Base-by-base conservation (phyloP, 2,888 invertebrate species). In the Volucella zonaria region DNA sequence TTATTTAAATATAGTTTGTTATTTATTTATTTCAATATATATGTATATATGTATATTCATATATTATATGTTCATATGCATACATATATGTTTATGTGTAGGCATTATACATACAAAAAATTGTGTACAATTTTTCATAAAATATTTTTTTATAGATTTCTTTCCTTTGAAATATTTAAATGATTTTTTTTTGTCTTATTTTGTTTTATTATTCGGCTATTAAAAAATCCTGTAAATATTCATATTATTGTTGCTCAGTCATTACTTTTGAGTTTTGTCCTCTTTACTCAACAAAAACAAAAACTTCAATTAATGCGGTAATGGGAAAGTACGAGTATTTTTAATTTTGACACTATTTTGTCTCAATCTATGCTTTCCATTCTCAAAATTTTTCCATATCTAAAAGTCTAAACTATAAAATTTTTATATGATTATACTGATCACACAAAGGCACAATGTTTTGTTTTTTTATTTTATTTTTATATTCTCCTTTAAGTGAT, bases 41-140 rank as follows among this genome's bases (percentile, higher is more conserved):
- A 66, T 15, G 59, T 74, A 56, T 12, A 66, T 52, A 45, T 64
- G 54, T 38, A 61, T 38, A 66, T 43, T 54, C 14, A 15, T 15
- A 15, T 38, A 49, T 6, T 15, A 47, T 43, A 42, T 70, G 43
- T 42, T 12, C 14, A 31, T 11, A 15, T 54, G 40, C 43, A 61
- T 45, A 40, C 38, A 43, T 71, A 51, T 6, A 12, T 59, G 4
- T 18, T 23, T 54, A 6, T 38, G 15, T 58, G n/a, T 56, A 2
- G 31, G 31, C 18, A 23, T 23, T 62, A 40, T 64, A 10, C 38
- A 15, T 76, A 78, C 52, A 68, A 75, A 78, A 85, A 85, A 73
- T 62, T 85, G 67, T 85, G 81, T 85, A 85, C 76, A 85, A 71
- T 62, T 76, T 77, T 77, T 85, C 81, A 81, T 62, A 85, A 85